Percentiles rank a stretch among this genome's conserved stretches.
Evolutionary conservation across 2,797 vertebrate species (phyloP).

Genomic region (Poeciliopsis paucimaculata): DNA sequence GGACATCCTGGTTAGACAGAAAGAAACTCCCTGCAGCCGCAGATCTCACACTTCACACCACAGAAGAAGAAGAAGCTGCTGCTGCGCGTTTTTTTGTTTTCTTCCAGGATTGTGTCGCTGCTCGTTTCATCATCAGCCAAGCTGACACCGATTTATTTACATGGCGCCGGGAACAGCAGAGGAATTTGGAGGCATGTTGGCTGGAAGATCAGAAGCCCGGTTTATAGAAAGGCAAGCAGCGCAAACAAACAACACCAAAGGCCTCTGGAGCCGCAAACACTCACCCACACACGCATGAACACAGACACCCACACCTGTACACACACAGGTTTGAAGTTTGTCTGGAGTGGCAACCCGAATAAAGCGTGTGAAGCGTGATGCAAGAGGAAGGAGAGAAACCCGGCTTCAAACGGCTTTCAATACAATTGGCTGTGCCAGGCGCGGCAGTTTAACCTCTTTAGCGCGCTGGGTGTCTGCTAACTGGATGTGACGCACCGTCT

Average conservation of each 20-base stretch:
- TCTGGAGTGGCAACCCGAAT: conserved; percentile 77
- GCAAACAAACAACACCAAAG: conserved; percentile 76
- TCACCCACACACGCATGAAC: conserved; percentile 47
- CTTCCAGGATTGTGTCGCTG: conserved; percentile 67
- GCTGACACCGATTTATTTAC: conserved; percentile 83
- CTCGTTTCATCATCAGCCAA: conserved; percentile 81
- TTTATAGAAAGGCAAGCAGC: conserved; percentile 73
- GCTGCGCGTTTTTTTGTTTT: conserved; percentile 53
- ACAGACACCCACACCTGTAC: conserved; percentile 62
- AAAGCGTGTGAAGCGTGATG: conserved; percentile 76
- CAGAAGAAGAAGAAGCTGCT: conserved; percentile 24
- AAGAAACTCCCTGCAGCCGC: conserved; percentile 54
- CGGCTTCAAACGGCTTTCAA: conserved; percentile 83
- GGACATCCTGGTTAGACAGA: conserved; percentile 42
- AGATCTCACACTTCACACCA: conserved; percentile 58
- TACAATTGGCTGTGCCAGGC: conserved; percentile 82
- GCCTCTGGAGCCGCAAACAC: conserved; percentile 62
- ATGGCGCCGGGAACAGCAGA: conserved; percentile 71
- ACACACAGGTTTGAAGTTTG: conserved; percentile 79
- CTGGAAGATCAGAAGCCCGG: conserved; percentile 79
- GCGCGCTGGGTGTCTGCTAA: conserved; percentile 76
- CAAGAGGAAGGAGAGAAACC: conserved; percentile 66
- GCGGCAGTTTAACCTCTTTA: conserved; percentile 85
- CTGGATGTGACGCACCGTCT: conserved; percentile 79
- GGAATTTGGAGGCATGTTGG: conserved; percentile 75